A percentile compares a stretch with the other conserved stretches of the same genome.
These are phyloP conservation scores for Xestia ashworthii DNA, from an alignment of 2,888 invertebrate genomes.

Conservation along the genomic window DNA sequence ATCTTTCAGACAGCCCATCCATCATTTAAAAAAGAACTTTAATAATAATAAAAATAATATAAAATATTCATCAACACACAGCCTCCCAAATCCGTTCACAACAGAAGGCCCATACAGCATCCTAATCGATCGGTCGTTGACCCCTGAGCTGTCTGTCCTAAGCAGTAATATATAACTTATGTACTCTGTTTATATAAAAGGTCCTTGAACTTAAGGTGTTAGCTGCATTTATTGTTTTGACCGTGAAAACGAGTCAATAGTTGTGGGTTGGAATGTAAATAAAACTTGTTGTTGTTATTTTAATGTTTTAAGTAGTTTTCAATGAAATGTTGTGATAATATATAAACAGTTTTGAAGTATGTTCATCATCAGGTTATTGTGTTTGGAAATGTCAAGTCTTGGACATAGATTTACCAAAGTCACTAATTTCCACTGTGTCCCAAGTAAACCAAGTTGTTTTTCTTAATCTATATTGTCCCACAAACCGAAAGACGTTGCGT, in stretches of 20 bases:
- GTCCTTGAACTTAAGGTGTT: conserved; percentile 66
- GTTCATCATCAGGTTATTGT: neutral
- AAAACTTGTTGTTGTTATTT: neutral
- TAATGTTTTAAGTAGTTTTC: neutral
- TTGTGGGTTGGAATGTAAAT: neutral
- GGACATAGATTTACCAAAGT: no score
- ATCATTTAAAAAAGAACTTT: neutral
- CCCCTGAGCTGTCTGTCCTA: conserved; percentile 77
- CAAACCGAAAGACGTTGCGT: no score
- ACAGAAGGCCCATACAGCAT: conserved; percentile 80
- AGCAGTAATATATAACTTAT: conserved; percentile 73
- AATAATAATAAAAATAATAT: neutral
- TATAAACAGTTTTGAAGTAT: neutral
- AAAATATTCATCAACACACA: neutral
- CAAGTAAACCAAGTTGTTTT: no score
- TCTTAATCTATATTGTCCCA: no score
- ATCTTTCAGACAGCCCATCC: neutral
- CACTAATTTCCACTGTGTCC: no score
- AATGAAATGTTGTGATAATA: neutral
- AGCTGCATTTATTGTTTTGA: conserved; percentile 53
- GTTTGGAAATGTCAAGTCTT: no score
- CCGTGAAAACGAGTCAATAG: conserved; percentile 33
- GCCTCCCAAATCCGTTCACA: conserved; percentile 61
- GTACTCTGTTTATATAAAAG: conserved; percentile 64
- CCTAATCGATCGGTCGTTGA: conserved; percentile 83